Percentiles rank a stretch among this genome's conserved stretches.
phyloP scores from a whole-genome alignment of 2,888 invertebrate species.

The Drosophila setosimentum region DNA sequence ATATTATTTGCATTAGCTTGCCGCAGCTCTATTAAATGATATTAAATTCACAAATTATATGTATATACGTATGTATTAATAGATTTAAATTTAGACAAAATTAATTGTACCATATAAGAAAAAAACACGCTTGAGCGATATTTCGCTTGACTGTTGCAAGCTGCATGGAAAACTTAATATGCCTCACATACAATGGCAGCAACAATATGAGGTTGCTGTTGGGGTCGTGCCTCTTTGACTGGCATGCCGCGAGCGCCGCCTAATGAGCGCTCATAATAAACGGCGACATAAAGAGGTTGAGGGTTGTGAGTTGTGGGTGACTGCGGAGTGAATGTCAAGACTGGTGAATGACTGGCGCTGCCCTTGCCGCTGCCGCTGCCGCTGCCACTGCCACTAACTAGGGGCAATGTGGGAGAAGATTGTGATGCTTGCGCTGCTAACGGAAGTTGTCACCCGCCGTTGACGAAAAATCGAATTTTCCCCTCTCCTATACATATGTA shows the following conservation, averaged over 20 bases:
- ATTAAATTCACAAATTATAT: neutral
- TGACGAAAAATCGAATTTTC: conserved; percentile 73
- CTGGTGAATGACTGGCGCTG: conserved; percentile 55
- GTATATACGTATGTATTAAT: neutral
- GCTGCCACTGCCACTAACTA: conserved; percentile 12
- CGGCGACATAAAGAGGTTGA: conserved; percentile 52
- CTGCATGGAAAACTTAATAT: conserved; percentile 28
- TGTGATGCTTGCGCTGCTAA: conserved; percentile 50
- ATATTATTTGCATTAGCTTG: neutral
- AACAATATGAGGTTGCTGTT: conserved; percentile 41
- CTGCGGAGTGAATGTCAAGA: conserved; percentile 55
- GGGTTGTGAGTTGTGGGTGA: conserved; percentile 21
- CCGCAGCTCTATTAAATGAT: neutral
- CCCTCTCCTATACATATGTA: conserved; percentile 4
- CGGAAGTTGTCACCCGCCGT: conserved; percentile 72
- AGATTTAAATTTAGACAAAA: neutral
- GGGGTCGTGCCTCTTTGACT: conserved; percentile 65
- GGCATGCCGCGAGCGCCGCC: conserved; percentile 74
- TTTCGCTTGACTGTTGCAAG: conserved; percentile 16
- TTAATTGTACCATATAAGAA: neutral
- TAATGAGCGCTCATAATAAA: conserved; percentile 80
- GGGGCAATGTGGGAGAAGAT: conserved; percentile 31
- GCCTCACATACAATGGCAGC: conserved; percentile 14
- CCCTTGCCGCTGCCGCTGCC: neutral
- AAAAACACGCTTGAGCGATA: neutral